Base-by-base conservation (phyloP, 2,113 vertebrate genomes). In the Phylloscopus trochiloides region DNA sequence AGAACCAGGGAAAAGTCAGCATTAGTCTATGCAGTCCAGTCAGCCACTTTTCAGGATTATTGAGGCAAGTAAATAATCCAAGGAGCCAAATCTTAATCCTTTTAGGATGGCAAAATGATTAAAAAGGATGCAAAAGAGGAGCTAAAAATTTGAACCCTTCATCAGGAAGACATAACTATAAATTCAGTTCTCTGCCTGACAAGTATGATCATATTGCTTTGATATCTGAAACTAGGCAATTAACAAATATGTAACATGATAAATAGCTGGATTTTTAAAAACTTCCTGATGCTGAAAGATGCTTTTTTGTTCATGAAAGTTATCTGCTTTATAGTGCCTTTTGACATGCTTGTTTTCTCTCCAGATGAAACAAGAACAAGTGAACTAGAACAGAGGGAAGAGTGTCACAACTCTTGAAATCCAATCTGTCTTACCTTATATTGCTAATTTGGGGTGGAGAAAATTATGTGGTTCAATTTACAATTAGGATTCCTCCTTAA, bases 401-500 rank as follows among this genome's bases (percentile, higher is more conserved):
- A 75, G 7, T 54, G 63, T 21, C 87, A 94, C 28, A 32, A 34
- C 36, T 87, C 78, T 86, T 94, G 93, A 97, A 95, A 96, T 87
- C 26, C 32, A 75, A 75, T 88, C 81, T 66, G 36, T 47, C 3
- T 74, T 85, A 81, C 34, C 62, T 92, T 89, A 48, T 47, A 76
- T 28, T 94, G 42, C 47, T 94, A 89, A 89, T 89, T 78, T 84
- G 52, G 58, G 79, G 79, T 52, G 45, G 45, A 79, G 63, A 45
- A 88, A 93, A 90, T 84, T 43, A 84, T 61, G 58, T 83, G 71
- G 57, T 88, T 95, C 91, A 75, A n/a, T 79, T 96, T 94, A 94
- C 73, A 89, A 43, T 66, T 92, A 87, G n/a, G 62, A 96, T 93
- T 88, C 73, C 81, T 93, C 59, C 26, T 72, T 79, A 95, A 92